A percentile compares a stretch with the other conserved stretches of the same genome.
Conservation (phyloP, 2,113 vertebrate species). For the Sturnira hondurensis region DNA sequence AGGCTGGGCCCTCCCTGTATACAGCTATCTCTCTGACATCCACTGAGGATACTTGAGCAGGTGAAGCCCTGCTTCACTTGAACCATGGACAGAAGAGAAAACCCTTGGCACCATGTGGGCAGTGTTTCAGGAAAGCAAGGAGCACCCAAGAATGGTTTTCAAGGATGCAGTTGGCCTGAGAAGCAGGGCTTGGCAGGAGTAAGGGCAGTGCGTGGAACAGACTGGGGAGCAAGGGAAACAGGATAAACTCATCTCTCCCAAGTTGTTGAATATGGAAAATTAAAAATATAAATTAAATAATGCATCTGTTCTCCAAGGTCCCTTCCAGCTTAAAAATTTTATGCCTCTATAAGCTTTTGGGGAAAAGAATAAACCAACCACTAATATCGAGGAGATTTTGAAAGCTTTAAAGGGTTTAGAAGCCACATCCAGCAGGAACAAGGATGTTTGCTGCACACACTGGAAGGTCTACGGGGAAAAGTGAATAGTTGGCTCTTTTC, state of each 20-base stretch:
- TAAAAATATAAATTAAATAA: constrained; percentile 69
- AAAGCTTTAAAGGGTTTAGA: constrained; percentile 47
- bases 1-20: not conserved
- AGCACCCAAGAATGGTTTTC: not conserved
- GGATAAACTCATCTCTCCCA: constrained; percentile 28
- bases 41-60: not conserved
- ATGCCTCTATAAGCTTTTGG: constrained; percentile 57
- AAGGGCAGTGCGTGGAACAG: not conserved
- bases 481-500: not conserved
- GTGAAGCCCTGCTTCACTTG: not conserved
- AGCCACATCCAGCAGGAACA: not conserved
- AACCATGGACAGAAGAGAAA: not conserved
- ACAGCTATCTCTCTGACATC: not conserved
- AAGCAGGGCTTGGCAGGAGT: accelerated
- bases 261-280: constrained; percentile 46
- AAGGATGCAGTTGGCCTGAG: not conserved
- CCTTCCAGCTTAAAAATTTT: constrained; percentile 55
- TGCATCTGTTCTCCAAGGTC: constrained; percentile 43
- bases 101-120: accelerated
- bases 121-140: not conserved
- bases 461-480: not conserved
- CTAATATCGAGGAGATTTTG: constrained; percentile 52
- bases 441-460: not conserved
- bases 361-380: constrained; percentile 46
- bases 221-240: not conserved